These are phyloP conservation scores for Cryptosula pallasiana DNA, from an alignment of 2,888 invertebrate species.

Conservation along the genomic window DNA sequence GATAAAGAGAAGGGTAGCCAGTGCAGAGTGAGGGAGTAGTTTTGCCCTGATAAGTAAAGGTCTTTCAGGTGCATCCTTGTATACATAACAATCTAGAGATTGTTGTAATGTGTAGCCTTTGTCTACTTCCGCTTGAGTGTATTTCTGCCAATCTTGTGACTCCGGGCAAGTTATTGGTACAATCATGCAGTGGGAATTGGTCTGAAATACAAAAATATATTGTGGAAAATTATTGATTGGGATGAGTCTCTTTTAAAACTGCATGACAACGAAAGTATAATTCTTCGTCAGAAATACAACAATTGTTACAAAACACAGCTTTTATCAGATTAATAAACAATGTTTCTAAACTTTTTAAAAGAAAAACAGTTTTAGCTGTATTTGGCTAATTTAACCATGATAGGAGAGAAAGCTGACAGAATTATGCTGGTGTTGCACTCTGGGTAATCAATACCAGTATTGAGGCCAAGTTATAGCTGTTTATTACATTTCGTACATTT, in stretches of 20 bases:
- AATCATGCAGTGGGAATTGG: slow-evolving; percentile 9
- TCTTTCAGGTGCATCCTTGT: not conserved
- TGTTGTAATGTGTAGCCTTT: not conserved
- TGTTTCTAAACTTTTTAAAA: too few relatives aligned
- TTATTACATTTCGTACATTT: too few relatives aligned
- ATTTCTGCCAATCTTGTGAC: not conserved
- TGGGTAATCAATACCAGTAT: too few relatives aligned
- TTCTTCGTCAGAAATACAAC: too few relatives aligned
- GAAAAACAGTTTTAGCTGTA: too few relatives aligned
- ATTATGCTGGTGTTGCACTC: too few relatives aligned
- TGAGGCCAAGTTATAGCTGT: too few relatives aligned
- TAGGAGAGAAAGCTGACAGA: too few relatives aligned
- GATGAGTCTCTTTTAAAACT: not conserved
- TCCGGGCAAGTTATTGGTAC: slow-evolving; percentile 20
- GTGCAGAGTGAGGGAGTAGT: slow-evolving; percentile 7
- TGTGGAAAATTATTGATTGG: not conserved
- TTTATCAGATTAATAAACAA: too few relatives aligned
- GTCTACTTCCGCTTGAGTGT: slow-evolving; percentile 17
- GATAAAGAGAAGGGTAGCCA: not conserved
- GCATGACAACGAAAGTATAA: too few relatives aligned
- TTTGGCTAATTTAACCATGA: too few relatives aligned
- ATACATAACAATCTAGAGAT: slow-evolving; percentile 6
- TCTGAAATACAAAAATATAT: not conserved
- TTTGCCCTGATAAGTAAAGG: not conserved
- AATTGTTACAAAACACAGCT: too few relatives aligned